These are phyloP conservation scores for Coelopa pilipes DNA, from an alignment of 2,888 invertebrate species.

Conservation along the genomic window DNA sequence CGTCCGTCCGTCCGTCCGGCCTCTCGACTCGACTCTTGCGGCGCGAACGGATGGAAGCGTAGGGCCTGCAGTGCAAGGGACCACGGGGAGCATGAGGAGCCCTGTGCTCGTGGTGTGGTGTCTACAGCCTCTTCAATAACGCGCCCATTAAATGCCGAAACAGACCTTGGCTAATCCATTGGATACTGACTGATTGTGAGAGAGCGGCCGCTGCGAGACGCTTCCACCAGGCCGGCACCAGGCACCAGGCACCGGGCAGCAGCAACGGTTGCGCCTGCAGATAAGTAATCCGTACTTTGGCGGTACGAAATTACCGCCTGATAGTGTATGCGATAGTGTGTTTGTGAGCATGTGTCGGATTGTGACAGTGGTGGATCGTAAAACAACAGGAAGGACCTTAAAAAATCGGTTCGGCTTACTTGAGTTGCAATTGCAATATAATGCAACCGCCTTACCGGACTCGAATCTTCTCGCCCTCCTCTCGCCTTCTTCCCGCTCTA, in stretches of 20 bases:
- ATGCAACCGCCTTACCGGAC: background rate
- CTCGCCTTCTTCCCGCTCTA: too few relatives aligned
- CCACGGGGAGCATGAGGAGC: background rate
- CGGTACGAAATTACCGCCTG: conserved; percentile 5
- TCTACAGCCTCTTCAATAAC: conserved; percentile 51
- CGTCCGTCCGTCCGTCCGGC: background rate
- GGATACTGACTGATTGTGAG: conserved; percentile 47
- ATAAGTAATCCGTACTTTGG: conserved; percentile 30
- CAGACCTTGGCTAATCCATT: conserved; percentile 58
- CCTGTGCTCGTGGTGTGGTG: background rate
- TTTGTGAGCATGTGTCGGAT: background rate
- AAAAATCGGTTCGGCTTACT: conserved; percentile 20
- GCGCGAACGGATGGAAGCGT: background rate
- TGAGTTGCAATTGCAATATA: conserved; percentile 20
- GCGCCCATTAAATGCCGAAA: conserved; percentile 58
- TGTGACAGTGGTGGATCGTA: conserved; percentile 1
- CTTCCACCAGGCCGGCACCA: conserved; percentile 13
- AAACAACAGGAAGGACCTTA: conserved; percentile 27
- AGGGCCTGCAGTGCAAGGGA: background rate
- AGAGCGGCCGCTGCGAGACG: conserved; percentile 23
- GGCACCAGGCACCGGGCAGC: conserved; percentile 10
- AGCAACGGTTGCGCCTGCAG: conserved; percentile 23
- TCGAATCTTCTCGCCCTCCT: too few relatives aligned
- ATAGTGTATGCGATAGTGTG: background rate
- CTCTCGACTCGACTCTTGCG: too few relatives aligned